Percentiles rank a stretch among this genome's conserved stretches.
These are phyloP conservation scores for Autographa pulchrina DNA, from an alignment of 2,888 invertebrate genomes.

Conservation along the genomic window DNA sequence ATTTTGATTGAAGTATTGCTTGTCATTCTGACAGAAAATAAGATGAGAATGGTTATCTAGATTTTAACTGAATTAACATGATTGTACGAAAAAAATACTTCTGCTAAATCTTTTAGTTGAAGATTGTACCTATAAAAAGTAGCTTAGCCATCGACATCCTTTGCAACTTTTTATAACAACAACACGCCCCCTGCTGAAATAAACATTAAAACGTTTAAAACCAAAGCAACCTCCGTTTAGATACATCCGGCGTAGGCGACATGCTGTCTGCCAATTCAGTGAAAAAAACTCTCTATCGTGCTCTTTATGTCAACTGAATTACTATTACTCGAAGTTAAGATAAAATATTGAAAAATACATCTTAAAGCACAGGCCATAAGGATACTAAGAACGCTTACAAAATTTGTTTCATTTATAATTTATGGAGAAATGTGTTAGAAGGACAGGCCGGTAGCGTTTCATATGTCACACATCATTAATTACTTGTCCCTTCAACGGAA, in stretches of 20 bases:
- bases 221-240: constrained; percentile 31
- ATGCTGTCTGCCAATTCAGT: constrained; percentile 72
- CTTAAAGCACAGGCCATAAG: constrained; percentile 48
- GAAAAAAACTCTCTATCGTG: constrained; percentile 63
- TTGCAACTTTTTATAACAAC: constrained; percentile 16
- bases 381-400: constrained; percentile 34
- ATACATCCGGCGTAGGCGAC: constrained; percentile 79
- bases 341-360: constrained; percentile 28
- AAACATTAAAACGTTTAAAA: constrained; percentile 14
- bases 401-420: constrained; percentile 66
- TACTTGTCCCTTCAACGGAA: constrained; percentile 67
- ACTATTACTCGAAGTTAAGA: constrained; percentile 26
- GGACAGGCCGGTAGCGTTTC: constrained; percentile 78
- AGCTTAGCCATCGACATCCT: too few species aligned
- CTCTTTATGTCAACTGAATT: constrained; percentile 64
- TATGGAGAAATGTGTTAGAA: constrained; percentile 70
- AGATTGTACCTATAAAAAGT: too few species aligned
- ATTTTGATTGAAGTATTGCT: too few species aligned
- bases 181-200: constrained; percentile 12
- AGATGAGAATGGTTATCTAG: too few species aligned
- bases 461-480: constrained; percentile 81
- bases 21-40: too few species aligned
- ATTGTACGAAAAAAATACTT: too few species aligned
- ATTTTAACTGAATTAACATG: too few species aligned
- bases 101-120: too few species aligned